A percentile compares a stretch with the other conserved stretches of the same genome.
These are phyloP conservation scores for Sphaerophoria taeniata DNA, from an alignment of 2,888 invertebrate genomes.

Conservation along the genomic window DNA sequence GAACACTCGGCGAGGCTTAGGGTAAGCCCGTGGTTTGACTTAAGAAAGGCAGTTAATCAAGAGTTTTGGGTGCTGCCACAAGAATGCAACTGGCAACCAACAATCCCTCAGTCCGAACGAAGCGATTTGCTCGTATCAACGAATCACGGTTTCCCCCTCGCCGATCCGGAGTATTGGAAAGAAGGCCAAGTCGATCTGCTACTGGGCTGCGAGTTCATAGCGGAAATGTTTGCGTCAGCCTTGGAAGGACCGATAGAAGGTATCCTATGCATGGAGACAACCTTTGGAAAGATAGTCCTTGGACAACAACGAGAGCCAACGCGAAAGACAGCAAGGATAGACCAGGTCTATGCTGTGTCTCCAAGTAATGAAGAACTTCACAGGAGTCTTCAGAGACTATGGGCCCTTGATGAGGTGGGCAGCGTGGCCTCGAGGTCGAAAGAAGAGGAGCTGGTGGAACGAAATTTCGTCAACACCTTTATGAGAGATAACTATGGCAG, in stretches of 20 bases:
- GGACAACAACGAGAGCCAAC: too few relatives aligned
- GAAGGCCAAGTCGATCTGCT: background rate
- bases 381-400: background rate
- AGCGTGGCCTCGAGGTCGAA: too few relatives aligned
- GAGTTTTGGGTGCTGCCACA: too few relatives aligned
- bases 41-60: too few relatives aligned
- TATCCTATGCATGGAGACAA: background rate
- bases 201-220: background rate
- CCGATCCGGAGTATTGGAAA: background rate
- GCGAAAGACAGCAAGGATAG: background rate
- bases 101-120: too few relatives aligned
- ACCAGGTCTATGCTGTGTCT: background rate
- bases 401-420: background rate
- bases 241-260: too few relatives aligned
- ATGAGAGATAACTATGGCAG: too few relatives aligned
- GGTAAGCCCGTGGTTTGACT: too few relatives aligned
- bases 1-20: too few relatives aligned
- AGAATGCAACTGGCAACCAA: background rate
- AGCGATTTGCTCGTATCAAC: too few relatives aligned
- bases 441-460: background rate
- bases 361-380: background rate
- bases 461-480: too few relatives aligned
- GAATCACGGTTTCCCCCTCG: too few relatives aligned
- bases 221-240: background rate
- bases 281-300: background rate